Evolutionary conservation across 2,888 invertebrate species (phyloP).

Genomic region (Ophion ellenae): DNA sequence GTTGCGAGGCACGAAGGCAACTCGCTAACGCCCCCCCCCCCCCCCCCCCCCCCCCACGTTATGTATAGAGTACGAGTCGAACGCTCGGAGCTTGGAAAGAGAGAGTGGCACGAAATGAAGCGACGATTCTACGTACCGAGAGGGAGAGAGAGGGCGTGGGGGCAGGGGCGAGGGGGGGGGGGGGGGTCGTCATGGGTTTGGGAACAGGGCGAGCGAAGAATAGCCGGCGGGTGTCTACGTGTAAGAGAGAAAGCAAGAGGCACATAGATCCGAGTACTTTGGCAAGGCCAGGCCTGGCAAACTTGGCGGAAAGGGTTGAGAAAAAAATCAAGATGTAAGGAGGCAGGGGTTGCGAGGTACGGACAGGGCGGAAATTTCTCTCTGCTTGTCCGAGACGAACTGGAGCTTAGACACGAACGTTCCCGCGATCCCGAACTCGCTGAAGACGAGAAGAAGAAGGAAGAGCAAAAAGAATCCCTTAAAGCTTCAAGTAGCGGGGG

Average conservation of each 20-base stretch:
- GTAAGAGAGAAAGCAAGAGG: neutral
- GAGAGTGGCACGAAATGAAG: conserved; percentile 18
- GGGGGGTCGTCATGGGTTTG: conserved; percentile 47
- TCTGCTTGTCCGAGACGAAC: neutral
- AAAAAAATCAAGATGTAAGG: neutral
- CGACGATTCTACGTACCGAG: conserved; percentile 30
- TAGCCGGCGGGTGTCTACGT: conserved; percentile 54
- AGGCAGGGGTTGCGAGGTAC: neutral
- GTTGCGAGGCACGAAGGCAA: conserved; percentile 48
- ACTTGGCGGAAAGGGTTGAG: neutral
- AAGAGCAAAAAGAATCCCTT: too few species aligned
- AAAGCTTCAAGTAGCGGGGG: too few species aligned
- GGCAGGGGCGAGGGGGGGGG: too few species aligned
- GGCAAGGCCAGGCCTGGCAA: neutral
- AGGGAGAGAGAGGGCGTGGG: too few species aligned
- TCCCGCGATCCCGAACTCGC: neutral
- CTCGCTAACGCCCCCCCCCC: conserved; percentile 7
- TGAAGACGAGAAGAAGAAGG: neutral
- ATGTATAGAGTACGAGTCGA: neutral
- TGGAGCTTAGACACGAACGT: neutral
- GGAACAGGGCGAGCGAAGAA: conserved; percentile 44
- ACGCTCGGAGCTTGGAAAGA: neutral
- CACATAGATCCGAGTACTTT: conserved; percentile 8
- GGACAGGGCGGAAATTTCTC: neutral
- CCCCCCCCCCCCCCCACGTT: neutral